These are phyloP conservation scores for Drosophila niveifrons DNA, from an alignment of 2,888 invertebrate genomes.

Conservation along the genomic window DNA sequence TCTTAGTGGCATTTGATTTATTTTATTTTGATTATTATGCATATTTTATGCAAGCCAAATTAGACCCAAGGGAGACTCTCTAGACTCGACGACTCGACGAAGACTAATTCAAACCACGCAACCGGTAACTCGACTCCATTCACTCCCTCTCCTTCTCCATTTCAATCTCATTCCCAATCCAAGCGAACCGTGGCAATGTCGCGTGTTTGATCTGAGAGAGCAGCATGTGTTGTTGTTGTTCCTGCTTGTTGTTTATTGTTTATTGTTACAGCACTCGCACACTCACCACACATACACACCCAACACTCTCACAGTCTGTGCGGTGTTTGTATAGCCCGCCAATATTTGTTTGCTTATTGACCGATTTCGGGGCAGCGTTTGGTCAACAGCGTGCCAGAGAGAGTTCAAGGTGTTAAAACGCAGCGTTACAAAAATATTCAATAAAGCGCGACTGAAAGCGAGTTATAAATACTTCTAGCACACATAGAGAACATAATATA, in stretches of 20 bases:
- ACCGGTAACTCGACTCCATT: conserved; percentile 5
- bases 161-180: background rate
- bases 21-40: conserved; percentile 81
- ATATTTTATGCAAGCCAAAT: conserved; percentile 74
- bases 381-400: conserved; percentile 50
- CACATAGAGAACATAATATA: background rate
- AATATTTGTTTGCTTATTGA: conserved; percentile 81
- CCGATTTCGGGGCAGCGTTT: conserved; percentile 70
- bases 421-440: conserved; percentile 39
- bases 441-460: background rate
- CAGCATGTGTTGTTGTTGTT: conserved; percentile 63
- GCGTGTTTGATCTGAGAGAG: conserved; percentile 66
- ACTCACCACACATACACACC: conserved; percentile 31
- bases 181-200: conserved; percentile 61
- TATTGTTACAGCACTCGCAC: conserved; percentile 71
- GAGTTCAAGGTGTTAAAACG: conserved; percentile 53
- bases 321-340: conserved; percentile 68
- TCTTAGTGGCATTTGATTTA: conserved; percentile 74
- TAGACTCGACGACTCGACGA: conserved; percentile 26
- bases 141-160: background rate
- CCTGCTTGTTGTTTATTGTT: conserved; percentile 65
- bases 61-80: conserved; percentile 56
- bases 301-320: conserved; percentile 4
- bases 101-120: conserved; percentile 43
- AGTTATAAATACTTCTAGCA: background rate